Conservation (phyloP, 2,113 vertebrate species). For the Regulus satrapa region DNA sequence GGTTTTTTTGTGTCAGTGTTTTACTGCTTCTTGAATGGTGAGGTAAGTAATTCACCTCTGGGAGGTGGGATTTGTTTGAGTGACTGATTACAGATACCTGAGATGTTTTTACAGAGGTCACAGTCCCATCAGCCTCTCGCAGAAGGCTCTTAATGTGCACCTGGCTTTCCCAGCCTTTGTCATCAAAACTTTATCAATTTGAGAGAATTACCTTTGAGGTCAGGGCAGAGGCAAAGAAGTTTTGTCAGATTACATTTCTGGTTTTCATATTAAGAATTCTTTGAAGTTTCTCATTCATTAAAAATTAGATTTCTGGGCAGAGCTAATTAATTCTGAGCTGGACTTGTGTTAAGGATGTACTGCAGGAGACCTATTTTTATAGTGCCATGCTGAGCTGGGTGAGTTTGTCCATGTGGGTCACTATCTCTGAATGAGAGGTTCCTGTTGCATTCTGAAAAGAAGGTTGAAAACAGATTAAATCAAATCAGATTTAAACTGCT, state of each 20-base stretch:
- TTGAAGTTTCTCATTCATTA: background rate
- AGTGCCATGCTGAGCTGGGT: background rate
- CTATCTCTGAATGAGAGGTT: background rate
- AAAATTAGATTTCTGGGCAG: background rate
- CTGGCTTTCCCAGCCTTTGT: background rate
- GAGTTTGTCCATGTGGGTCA: background rate
- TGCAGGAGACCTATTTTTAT: background rate
- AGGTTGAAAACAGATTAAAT: background rate
- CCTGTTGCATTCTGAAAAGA: background rate
- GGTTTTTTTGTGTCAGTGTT: slow-evolving; percentile 98
- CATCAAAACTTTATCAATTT: background rate
- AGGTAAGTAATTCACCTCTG: slow-evolving; percentile 78
- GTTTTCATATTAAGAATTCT: background rate
- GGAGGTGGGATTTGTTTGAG: background rate
- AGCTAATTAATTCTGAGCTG: background rate
- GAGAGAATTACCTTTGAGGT: background rate
- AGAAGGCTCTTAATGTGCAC: background rate
- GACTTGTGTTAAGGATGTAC: background rate
- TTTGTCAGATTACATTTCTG: background rate
- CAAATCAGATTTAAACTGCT: background rate
- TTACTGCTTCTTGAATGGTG: slow-evolving; percentile 98
- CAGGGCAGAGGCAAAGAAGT: background rate
- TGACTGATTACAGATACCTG: background rate
- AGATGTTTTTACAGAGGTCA: background rate
- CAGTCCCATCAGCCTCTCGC: background rate